These are phyloP conservation scores for Nephrotoma guestfalica DNA, from an alignment of 2,888 invertebrate species.

Conservation along the genomic window DNA sequence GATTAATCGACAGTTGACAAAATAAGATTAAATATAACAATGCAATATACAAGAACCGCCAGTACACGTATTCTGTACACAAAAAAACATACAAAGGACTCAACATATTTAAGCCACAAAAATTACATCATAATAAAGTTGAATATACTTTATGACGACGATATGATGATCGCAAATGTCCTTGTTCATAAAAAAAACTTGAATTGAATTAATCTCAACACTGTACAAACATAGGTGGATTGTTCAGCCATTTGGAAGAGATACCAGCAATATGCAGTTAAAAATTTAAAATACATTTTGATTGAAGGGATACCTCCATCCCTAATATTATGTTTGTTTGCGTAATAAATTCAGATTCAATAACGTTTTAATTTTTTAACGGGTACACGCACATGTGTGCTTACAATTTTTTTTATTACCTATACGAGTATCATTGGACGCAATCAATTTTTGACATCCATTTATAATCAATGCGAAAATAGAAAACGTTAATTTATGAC, in stretches of 20 bases:
- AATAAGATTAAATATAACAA: neutral
- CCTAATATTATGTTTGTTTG: neutral
- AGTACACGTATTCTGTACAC: neutral
- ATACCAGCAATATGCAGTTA: neutral
- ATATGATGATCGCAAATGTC: neutral
- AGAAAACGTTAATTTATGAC: neutral
- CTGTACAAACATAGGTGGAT: neutral
- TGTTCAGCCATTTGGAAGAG: neutral
- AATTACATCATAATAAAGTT: neutral
- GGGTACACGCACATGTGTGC: neutral
- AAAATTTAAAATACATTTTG: neutral
- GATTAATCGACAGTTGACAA: conserved; percentile 4
- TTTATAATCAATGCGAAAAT: neutral
- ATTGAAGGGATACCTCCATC: neutral
- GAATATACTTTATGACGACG: neutral
- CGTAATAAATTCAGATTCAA: neutral
- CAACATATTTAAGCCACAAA: conserved; percentile 2
- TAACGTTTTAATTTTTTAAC: neutral
- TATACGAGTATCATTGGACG: neutral
- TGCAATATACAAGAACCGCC: neutral
- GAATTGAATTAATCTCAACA: neutral
- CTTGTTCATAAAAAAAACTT: neutral
- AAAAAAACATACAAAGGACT: neutral
- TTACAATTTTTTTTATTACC: neutral
- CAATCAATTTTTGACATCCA: neutral